Base-by-base conservation (phyloP, 2,797 vertebrate species). In the Parauchenoglanis ngamensis region DNA sequence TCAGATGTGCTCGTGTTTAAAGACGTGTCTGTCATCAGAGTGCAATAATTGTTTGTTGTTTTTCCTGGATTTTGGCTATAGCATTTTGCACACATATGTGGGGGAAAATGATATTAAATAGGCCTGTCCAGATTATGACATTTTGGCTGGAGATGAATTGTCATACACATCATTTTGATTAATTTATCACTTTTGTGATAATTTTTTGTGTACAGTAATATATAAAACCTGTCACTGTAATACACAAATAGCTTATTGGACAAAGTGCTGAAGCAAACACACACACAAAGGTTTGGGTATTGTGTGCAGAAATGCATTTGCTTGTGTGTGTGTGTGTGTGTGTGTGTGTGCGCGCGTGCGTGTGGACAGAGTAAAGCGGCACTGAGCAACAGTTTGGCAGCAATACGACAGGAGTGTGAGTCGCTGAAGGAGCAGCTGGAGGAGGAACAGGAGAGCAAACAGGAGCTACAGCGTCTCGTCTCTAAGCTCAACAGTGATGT, bases 391-490 rank as follows among this genome's bases (percentile, higher is more conserved):
- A 90, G 90, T 21, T 90, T 97, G 91, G 90, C 90, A 70, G 91
- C 91, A 0, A 80, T 86, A 61, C 94, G 93, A 87, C 95, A 96
- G 90, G 95, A 96, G 90, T 92, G 92, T 21, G 95, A 96, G 82
- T 93, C 91, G 52, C 90, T 97, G 89, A 96, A 94, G 93, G 96
- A 97, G 91, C 96, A 97, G 92, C 93, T 97, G 89, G 96, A 97
- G 88, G 96, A 97, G 90, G 96, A 97, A 93, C 95, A 96, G 93
- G 96, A 97, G 93, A 96, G 96, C 92, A 96, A 96, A 90, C 94
- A 94, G 89, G 96, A 97, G 92, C 94, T 96, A 85, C 96, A 97
- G 94, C 93, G 96, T 1, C 95, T 96, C 0, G 91, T 96, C 77
- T 96, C 96, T 91, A 96, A 96, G 78, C 95, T 97, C 89, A 97